A percentile compares a stretch with the other conserved stretches of the same genome.
Evolutionary conservation across 92 coral and sea anemone species (phyloP).

Genomic region (Zoanthus gigantus): DNA sequence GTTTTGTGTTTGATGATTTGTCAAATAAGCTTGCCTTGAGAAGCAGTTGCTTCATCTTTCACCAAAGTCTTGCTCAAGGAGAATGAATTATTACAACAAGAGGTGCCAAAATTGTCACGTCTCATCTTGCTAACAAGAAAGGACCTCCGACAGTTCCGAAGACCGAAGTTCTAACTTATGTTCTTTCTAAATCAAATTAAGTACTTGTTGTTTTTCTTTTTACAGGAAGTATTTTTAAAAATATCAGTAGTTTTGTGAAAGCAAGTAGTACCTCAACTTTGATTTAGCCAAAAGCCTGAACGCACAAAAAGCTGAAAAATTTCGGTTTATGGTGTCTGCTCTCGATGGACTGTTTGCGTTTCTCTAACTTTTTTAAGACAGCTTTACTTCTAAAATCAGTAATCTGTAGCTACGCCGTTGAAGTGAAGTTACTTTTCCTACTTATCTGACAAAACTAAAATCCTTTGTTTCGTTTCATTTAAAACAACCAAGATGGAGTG

Average conservation of each 20-base stretch:
- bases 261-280: background rate
- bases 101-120: slow-evolving; percentile 73
- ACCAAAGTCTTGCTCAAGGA: slow-evolving; percentile 19
- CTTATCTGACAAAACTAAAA: background rate
- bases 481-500: background rate
- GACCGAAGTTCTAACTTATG: background rate
- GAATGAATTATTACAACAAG: background rate
- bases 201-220: background rate
- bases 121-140: slow-evolving; percentile 55
- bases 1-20: background rate
- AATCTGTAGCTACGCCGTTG: background rate
- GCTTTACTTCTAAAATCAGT: background rate
- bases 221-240: background rate
- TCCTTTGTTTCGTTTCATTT: background rate
- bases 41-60: slow-evolving; percentile 15
- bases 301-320: too few species aligned
- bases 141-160: slow-evolving; percentile 28
- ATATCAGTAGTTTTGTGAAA: background rate
- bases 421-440: background rate
- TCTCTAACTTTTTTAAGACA: background rate
- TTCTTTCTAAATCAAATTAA: background rate
- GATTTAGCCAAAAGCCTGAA: background rate
- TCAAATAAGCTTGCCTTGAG: background rate
- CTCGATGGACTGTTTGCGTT: background rate
- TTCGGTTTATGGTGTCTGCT: slow-evolving; percentile 2